phyloP scores from a whole-genome alignment of 2,888 invertebrate species.

The Odontocolon sp. region DNA sequence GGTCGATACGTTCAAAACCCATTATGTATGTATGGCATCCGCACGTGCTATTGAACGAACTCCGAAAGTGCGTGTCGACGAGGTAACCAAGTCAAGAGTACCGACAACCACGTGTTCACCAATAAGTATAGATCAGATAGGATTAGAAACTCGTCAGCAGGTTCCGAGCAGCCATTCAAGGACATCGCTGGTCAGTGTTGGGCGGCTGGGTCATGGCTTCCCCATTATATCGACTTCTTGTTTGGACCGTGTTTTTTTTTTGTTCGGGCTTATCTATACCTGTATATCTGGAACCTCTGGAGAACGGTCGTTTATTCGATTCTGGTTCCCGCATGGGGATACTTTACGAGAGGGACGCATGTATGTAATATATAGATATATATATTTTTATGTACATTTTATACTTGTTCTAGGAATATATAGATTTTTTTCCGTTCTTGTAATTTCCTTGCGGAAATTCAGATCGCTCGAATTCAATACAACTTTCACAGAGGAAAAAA shows the following conservation, averaged over 20 bases:
- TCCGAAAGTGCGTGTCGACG: not conserved
- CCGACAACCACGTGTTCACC: slow-evolving; percentile 13
- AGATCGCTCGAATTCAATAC: not conserved
- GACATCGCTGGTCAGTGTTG: slow-evolving; percentile 32
- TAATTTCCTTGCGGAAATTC: not conserved
- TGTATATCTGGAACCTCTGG: not conserved
- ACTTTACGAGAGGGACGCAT: too few relatives aligned
- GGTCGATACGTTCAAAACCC: too few relatives aligned
- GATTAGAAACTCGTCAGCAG: slow-evolving; percentile 33
- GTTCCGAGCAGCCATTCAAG: slow-evolving; percentile 44
- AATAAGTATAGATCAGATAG: slow-evolving; percentile 14
- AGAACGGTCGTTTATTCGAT: slow-evolving; percentile 2
- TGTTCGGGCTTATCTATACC: not conserved
- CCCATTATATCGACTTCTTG: slow-evolving; percentile 13
- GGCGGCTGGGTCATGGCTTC: slow-evolving; percentile 21
- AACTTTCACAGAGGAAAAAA: not conserved
- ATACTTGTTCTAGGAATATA: not conserved
- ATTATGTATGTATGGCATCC: too few relatives aligned
- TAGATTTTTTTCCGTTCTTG: not conserved
- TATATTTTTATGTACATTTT: too few relatives aligned
- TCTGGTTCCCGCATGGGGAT: too few relatives aligned
- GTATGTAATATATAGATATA: too few relatives aligned
- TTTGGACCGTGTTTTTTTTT: too few relatives aligned
- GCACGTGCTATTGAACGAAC: not conserved
- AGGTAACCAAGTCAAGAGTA: not conserved